Conservation (phyloP, 2,113 vertebrate genomes). For the Podarcis cretensis region DNA sequence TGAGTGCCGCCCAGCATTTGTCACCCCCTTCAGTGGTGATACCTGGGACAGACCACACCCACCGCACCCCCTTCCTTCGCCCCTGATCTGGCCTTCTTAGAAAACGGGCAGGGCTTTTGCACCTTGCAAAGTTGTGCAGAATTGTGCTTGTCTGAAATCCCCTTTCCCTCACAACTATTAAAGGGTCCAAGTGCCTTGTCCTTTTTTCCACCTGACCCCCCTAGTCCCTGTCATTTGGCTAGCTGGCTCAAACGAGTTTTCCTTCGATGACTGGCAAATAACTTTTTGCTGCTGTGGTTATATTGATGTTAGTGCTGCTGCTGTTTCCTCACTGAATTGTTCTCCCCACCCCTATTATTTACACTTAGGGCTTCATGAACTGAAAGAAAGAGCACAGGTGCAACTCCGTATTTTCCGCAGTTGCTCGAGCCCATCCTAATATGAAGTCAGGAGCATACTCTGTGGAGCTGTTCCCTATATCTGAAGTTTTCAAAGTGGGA, state of each 20-base stretch:
- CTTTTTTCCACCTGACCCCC: too few relatives aligned
- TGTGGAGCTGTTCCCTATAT: neutral
- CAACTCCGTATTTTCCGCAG: too few relatives aligned
- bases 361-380: too few relatives aligned
- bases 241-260: neutral
- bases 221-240: neutral
- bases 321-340: neutral
- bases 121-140: neutral
- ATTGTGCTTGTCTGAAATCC: too few relatives aligned
- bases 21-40: too few relatives aligned
- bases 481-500: constrained; percentile 4
- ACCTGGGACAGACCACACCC: too few relatives aligned
- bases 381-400: too few relatives aligned
- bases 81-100: neutral
- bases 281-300: neutral
- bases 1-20: too few relatives aligned
- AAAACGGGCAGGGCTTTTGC: neutral
- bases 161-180: neutral
- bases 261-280: neutral
- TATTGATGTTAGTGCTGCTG: neutral
- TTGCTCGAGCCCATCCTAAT: neutral
- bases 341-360: too few relatives aligned
- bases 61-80: neutral
- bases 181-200: neutral
- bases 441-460: neutral